Evolutionary conservation across 2,888 invertebrate species (phyloP).

Genomic region (Cactoblastis cactorum): DNA sequence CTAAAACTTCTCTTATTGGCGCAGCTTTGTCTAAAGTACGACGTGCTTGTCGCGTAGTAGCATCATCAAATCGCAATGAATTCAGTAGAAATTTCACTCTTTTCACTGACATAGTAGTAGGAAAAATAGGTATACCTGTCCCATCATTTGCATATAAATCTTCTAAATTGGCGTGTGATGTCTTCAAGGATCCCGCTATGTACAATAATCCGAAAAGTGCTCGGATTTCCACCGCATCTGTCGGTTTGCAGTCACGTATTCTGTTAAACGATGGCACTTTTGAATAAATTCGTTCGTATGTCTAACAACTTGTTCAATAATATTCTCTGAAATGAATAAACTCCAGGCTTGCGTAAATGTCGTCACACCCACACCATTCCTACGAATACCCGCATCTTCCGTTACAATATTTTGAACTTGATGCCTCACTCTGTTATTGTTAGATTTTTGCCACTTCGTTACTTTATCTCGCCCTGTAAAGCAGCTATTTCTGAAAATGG

Average conservation of each 20-base stretch:
- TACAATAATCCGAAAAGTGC: slow-evolving; percentile 27
- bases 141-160: slow-evolving; percentile 27
- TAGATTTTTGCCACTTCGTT: slow-evolving; percentile 26
- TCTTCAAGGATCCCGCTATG: slow-evolving; percentile 22
- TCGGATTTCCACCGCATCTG: slow-evolving; percentile 26
- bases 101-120: slow-evolving; percentile 20
- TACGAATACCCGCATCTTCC: slow-evolving; percentile 25
- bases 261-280: slow-evolving; percentile 25
- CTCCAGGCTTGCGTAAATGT: slow-evolving; percentile 29
- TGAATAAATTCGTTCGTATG: background rate
- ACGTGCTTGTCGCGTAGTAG: slow-evolving; percentile 21
- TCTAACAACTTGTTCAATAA: slow-evolving; percentile 24
- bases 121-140: slow-evolving; percentile 23
- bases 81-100: slow-evolving; percentile 23
- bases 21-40: slow-evolving; percentile 26
- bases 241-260: slow-evolving; percentile 28
- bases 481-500: slow-evolving; percentile 22
- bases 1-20: slow-evolving; percentile 27
- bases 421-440: slow-evolving; percentile 25
- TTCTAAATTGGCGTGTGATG: slow-evolving; percentile 25
- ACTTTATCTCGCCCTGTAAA: slow-evolving; percentile 25
- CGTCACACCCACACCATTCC: slow-evolving; percentile 26
- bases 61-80: slow-evolving; percentile 24
- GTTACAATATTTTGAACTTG: slow-evolving; percentile 27
- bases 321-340: slow-evolving; percentile 28